Conservation (phyloP, 2,888 invertebrate species). For the Temnothorax rugatulus region DNA sequence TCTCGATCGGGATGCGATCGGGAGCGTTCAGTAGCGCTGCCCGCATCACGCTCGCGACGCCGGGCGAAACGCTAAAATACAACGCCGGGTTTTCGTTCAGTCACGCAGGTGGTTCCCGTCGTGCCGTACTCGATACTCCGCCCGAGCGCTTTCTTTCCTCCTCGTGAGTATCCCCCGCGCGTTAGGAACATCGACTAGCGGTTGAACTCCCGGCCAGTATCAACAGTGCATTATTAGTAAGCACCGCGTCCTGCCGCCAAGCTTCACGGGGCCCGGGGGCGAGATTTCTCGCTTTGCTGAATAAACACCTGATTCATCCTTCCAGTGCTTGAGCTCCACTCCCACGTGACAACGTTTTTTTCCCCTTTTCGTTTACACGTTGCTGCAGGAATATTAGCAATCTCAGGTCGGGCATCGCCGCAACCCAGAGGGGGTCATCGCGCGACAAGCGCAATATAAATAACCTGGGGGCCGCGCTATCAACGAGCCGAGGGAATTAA, state of each 20-base stretch:
- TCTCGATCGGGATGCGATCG: background rate
- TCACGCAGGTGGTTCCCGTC: constrained; percentile 34
- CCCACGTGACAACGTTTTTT: background rate
- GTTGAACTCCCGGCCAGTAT: constrained; percentile 5
- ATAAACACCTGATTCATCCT: background rate
- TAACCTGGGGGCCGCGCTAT: constrained; percentile 34
- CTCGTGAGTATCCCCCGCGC: constrained; percentile 27
- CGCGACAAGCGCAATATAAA: constrained; percentile 30
- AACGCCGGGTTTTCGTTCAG: constrained; percentile 32
- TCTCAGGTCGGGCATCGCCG: background rate
- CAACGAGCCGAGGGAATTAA: constrained; percentile 47
- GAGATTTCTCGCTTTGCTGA: background rate
- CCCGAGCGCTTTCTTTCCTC: constrained; percentile 43
- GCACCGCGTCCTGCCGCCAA: background rate
- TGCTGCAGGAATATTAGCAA: constrained; percentile 16
- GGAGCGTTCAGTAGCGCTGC: constrained; percentile 6
- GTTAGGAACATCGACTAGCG: background rate
- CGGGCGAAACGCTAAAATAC: constrained; percentile 4
- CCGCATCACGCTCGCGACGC: background rate
- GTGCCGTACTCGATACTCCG: constrained; percentile 33
- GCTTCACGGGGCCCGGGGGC: background rate
- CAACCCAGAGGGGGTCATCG: background rate
- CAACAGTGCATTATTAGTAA: constrained; percentile 22
- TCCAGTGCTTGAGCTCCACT: background rate
- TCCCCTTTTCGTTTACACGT: background rate